Conservation (phyloP, 2,797 vertebrate species). For the Pelodytes ibericus region DNA sequence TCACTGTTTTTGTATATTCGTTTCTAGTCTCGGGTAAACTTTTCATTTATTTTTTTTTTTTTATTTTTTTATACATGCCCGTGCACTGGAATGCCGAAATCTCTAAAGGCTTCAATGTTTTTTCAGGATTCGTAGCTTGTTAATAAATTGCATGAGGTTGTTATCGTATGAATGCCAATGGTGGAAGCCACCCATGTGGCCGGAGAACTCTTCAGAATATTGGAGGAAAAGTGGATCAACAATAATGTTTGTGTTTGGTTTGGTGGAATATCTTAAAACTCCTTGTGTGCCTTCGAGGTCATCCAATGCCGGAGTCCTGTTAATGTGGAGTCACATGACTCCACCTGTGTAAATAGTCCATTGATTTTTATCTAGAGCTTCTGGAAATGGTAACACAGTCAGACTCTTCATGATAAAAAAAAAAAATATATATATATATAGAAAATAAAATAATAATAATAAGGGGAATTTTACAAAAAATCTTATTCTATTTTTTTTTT, state of each 20-base stretch:
- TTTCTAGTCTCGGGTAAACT: neutral
- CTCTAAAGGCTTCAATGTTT: neutral
- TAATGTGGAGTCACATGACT: neutral
- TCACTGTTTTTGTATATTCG: neutral
- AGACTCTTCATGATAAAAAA: neutral
- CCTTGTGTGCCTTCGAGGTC: neutral
- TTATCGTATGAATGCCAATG: neutral
- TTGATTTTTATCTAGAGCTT: neutral
- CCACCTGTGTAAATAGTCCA: constrained; percentile 34
- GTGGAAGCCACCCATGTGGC: constrained; percentile 11
- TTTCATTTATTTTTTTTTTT: no score
- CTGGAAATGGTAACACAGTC: neutral
- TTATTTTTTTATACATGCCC: no score
- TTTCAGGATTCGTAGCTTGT: neutral
- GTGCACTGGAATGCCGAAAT: neutral
- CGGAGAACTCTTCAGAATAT: neutral
- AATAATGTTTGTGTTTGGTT: constrained; percentile 24
- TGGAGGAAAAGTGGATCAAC: constrained; percentile 2
- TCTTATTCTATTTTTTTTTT: no score
- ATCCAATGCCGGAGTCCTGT: neutral
- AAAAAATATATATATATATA: no score
- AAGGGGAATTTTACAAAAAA: no score
- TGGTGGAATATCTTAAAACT: constrained; percentile 2
- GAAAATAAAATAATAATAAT: no score
- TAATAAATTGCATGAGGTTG: neutral